Base-by-base conservation (phyloP, 2,113 vertebrate species). In the Microcebus griseorufus region DNA sequence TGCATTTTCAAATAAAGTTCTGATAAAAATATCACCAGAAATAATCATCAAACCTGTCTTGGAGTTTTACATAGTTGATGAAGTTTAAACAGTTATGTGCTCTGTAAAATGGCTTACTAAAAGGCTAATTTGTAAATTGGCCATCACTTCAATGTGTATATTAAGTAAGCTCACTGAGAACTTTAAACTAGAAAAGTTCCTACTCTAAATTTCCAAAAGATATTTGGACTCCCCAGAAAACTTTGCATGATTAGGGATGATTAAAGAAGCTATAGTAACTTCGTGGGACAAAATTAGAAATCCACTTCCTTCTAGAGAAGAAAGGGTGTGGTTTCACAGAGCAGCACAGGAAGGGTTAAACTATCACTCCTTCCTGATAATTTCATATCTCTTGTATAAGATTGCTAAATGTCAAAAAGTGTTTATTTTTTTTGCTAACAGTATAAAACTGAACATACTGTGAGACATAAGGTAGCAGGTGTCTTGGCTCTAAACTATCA, bases 401-500 rank as follows among this genome's bases (percentile, higher is more conserved):
- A 99, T 98, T 98, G 98, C 97, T 98, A 98, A 99, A 99, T 99
- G 98, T 99, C 98, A 99, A 98, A 98, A 99, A 99, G 98, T 99
- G 98, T 96, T 97, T 98, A 93, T 98, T 99, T 97, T 48, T 98
- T 97, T 98, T 98, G 97, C 98, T 99, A 99, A 98, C 98, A 98
- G 98, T 98, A 98, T 98, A 98, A 99, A 99, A 98, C 98, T 97
- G 98, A 99, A 99, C 98, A 99, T 99, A 99, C 99, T 99, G 98
- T 97, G 98, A 99, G 98, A 98, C 98, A 99, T 99, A 99, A 99
- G 99, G 99, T 99, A 99, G 98, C 99, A 99, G 99, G 98, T 99
- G 99, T 98, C 98, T 99, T 98, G 98, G 98, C 99, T 98, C 98
- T 98, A 98, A 98, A 98, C 98, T 99, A 98, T 98, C 98, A 98